Conservation (phyloP, 2,113 vertebrate genomes). For the Ariopsis seemanni region DNA sequence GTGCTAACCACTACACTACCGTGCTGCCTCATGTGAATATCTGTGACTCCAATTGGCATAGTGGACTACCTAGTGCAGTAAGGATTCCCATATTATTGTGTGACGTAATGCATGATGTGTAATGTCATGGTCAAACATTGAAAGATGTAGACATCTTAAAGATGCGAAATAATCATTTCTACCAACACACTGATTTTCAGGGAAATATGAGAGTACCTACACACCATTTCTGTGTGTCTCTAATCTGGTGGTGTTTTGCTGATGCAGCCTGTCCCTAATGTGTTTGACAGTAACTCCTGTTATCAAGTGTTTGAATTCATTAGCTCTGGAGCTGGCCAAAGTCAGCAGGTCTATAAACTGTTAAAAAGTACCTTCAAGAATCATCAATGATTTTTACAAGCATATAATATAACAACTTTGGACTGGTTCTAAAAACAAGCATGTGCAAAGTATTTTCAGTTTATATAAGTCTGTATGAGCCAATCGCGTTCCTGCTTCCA, state of each 20-base stretch:
- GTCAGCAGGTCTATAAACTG: conserved; percentile 74
- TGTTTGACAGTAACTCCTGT: conserved; percentile 46
- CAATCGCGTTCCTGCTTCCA: conserved; percentile 52
- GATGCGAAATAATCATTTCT: background rate
- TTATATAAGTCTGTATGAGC: conserved; percentile 48
- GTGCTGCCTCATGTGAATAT: background rate
- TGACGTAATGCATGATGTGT: background rate
- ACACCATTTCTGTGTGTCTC: background rate
- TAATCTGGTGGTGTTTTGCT: conserved; percentile 50
- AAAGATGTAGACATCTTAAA: background rate
- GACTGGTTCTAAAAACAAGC: conserved; percentile 78
- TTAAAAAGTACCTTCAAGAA: conserved; percentile 72
- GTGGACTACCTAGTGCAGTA: background rate
- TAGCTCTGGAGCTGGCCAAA: conserved; percentile 76
- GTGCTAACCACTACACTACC: too few species aligned
- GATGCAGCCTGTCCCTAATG: conserved; percentile 43
- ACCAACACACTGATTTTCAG: background rate
- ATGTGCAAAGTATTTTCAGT: conserved; percentile 63
- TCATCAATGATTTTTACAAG: conserved; percentile 77
- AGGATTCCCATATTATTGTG: background rate
- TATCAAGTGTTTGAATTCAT: conserved; percentile 70
- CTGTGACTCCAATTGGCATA: background rate
- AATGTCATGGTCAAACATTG: background rate
- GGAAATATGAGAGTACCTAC: background rate
- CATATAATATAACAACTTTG: conserved; percentile 72